Base-by-base conservation (phyloP, 2,888 invertebrate genomes). In the Leptinotarsa haldemani region DNA sequence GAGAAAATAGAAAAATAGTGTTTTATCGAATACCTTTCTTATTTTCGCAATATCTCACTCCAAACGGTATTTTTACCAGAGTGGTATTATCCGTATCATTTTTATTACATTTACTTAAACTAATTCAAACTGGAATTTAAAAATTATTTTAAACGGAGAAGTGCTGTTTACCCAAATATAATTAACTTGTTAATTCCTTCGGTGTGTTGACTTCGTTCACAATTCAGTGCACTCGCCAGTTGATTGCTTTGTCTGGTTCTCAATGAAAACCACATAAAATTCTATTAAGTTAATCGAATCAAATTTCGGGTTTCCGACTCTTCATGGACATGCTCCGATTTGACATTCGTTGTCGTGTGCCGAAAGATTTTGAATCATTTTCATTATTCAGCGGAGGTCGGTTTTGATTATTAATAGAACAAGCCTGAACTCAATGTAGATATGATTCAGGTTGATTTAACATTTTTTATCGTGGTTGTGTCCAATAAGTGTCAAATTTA, bases 251-350 rank as follows among this genome's bases (percentile, higher is more conserved):
- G 40, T 61, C 61, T 61, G 61, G 25, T 61, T 40, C 30, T 40
- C 61, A 61, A 40, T 61, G 30, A 61, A 61, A 61, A 61, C 30
- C 16, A 40, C 61, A 61, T 61, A 61, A 61, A 40, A 40, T 22
- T 12, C 61, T 5, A 61, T 61, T 61, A n/a, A 61, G 61, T 12
- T n/a, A 61, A 61, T 30, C 30, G 61, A 61, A 61, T 40, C n/a
- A 61, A 25, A 30, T 61, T 61, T 61, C 2, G 61, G 30, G n/a
- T 16, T 4, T 12, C 16, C 61, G 13, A 22, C 4, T 22, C 56
- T 22, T 22, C 15, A 13, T 56, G 7, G 20, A 61, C 30, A 16
- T 5, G 16, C 7, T 15, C 20, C 16, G 20, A 12, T n/a, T 25
- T 25, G 20, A 12, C 56, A 13, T 56, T 13, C 56, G 13, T 40